Base-by-base conservation (phyloP, 2,888 invertebrate genomes). In the Philereme vetulata region DNA sequence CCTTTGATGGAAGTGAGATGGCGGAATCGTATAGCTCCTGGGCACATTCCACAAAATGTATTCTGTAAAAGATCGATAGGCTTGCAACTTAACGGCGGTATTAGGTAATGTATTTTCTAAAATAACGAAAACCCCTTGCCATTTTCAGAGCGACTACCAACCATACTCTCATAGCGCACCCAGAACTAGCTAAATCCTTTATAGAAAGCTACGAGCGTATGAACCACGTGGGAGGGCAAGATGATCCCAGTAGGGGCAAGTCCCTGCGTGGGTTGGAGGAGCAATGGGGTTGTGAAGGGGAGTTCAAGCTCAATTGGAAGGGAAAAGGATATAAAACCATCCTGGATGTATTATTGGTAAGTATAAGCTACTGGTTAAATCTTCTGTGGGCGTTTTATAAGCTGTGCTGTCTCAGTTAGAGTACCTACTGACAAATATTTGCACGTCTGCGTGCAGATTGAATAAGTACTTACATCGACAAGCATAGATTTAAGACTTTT, bases 221-320 rank as follows among this genome's bases (percentile, higher is more conserved):
- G 93, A 95, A 54, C 87, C 95, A 67, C 93, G 93, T 88, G 80
- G 93, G 80, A 88, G 96, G 94, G 88, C 93, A 86, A 91, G 95
- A 64, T 0, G 84, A 90, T 49, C 84, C 86, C 0, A 76, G 69
- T 8, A 74, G 65, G 7, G 87, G 88, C 45, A 93, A 96, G 49
- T 96, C 97, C 0, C 91, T 95, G 0, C 86, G 86, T 60, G 95
- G 95, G 0, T 85, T 95, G 43, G 80, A 91, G 1, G 94, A 95
- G 65, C 95, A 94, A 75, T 91, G 94, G 93, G 84, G 88, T 0
- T 96, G 96, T 76, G 94, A 95, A 6, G 97, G 97, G 0, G 94
- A 96, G 74, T 85, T 88, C 10, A 81, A 95, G 70, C 85, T 96
- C 4, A 94, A 95, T 74, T 97, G 96, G 97, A 96, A 95, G 70